These are phyloP conservation scores for Eupithecia exiguata DNA, from an alignment of 2,888 invertebrate species.

Conservation along the genomic window DNA sequence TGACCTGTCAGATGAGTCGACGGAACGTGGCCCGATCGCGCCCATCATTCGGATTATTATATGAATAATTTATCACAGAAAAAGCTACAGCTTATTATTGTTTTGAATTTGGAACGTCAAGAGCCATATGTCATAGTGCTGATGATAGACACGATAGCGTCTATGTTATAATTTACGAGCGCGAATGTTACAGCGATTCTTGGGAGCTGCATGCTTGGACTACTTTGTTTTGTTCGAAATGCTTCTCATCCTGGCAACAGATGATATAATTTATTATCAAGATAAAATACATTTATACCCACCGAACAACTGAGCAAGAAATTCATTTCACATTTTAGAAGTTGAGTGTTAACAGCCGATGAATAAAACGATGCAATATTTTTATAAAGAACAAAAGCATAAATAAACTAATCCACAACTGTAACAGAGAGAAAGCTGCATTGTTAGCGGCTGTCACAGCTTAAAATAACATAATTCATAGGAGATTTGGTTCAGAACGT, in stretches of 20 bases:
- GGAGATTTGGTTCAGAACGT: slow-evolving; percentile 65
- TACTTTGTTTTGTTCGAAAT: slow-evolving; percentile 14
- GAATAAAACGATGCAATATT: slow-evolving; percentile 14
- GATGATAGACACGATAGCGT: slow-evolving; percentile 66
- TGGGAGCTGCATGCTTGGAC: slow-evolving; percentile 19
- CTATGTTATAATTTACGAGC: slow-evolving; percentile 57
- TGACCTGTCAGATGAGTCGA: slow-evolving; percentile 82
- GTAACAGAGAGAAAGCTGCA: slow-evolving; percentile 64
- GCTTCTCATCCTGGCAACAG: neutral
- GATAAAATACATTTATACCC: slow-evolving; percentile 3
- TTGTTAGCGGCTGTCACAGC: slow-evolving; percentile 71
- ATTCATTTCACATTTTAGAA: neutral
- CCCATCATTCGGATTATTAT: slow-evolving; percentile 81
- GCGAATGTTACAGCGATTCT: slow-evolving; percentile 52
- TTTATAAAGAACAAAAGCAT: slow-evolving; percentile 12
- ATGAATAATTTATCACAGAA: slow-evolving; percentile 82
- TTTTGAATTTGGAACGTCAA: slow-evolving; percentile 75
- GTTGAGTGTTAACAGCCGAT: neutral
- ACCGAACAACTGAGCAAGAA: neutral
- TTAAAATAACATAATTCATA: slow-evolving; percentile 71
- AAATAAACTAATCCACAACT: slow-evolving; percentile 41
- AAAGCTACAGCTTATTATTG: slow-evolving; percentile 73
- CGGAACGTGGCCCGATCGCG: slow-evolving; percentile 72
- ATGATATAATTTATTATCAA: slow-evolving; percentile 8
- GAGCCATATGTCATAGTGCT: slow-evolving; percentile 64